Base-by-base conservation (phyloP, 2,888 invertebrate genomes). In the Melangyna quadrimaculata region DNA sequence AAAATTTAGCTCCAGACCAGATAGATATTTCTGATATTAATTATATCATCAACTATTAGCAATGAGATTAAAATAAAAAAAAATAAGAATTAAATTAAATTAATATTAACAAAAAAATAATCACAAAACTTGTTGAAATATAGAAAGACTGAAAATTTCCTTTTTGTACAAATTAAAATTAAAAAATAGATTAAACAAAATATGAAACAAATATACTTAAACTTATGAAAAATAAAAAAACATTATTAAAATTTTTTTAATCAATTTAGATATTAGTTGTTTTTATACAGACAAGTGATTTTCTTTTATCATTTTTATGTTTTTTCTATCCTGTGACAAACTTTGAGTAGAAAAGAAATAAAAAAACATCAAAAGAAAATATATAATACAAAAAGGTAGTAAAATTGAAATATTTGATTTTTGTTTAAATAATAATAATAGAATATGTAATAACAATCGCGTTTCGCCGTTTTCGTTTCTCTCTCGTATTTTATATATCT, bases 141-240 rank as follows among this genome's bases (percentile, higher is more conserved):
- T 53, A 67, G 72, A 79, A 86, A 86, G 86, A 86, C 86, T 86
- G 86, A 86, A 81, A 70, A 63, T 73, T 65, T 86, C 77, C 81
- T 81, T 81, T 83, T 86, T 86, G 86, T 86, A 86, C 86, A 86
- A 86, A 86, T 81, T 80, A 86, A 72, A 86, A 81, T 77, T 63
- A 75, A 84, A 67, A 74, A 55, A 40, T 81, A 81, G 55, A 55
- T 55, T 74, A 72, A 71, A 69, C 55, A 65, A 67, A 79, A 87
- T 53, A 88, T 69, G 77, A 87, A 57, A 74, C 81, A 77, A 74
- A 78, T 59, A 37, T 63, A 72, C 86, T 81, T 78, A 87, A 75
- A 78, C 77, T 63, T 61, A 71, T 71, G 83, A 87, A 88, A 89
- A 86, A 75, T 81, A 87, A 88, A 89, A 86, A 75, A 87, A 90